Evolutionary conservation across 2,888 invertebrate species (phyloP), one percentile per base, ranked within the genome.

Genomic region (Platerodrilus igneus): DNA sequence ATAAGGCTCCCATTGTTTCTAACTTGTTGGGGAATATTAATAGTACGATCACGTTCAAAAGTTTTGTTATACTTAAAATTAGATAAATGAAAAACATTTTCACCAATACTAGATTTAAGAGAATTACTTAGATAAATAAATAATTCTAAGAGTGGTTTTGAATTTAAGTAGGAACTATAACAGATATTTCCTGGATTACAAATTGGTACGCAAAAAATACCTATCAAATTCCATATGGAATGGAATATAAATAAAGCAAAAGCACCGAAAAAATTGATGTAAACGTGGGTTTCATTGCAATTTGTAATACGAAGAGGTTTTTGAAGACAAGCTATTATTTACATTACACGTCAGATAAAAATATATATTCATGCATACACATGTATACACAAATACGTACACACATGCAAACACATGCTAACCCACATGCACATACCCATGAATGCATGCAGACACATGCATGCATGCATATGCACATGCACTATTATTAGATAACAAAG

Each of bases 1-100:
- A 74, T 85, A 27, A 95, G 63, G 4, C 86, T 85, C 1, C 94
- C 95, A 74, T 95, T 95, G 39, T 81, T 78, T 8, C 86, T 74
- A 0, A 86, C 88, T 63, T 78, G 78, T 13, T 70, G 66, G 3
- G 92, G 88, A 48, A 94, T 70, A 47, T 78, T 74, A 34, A 94
- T 64, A 34, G 70, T 72, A 15, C 89, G 59, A 30, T 77, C 74
- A 55, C 70, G 70, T 56, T 72, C 68, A 45, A 73, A 72, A 15
- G 69, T 53, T 21, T 72, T 70, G 41, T 70, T 64, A 52, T 86
- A 87, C 60, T 86, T 75, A 63, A 88, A 86, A 42, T 80, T 72
- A 20, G 73, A 64, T 14, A 74, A 62, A 43, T 75, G 76, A 56
- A 81, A 73, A 23, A 88, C 65, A 64, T 77, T 75, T 25, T 70